Evolutionary conservation across 2,888 invertebrate genomes (phyloP).

Genomic region (Ashinkailepas kermadecensis): DNA sequence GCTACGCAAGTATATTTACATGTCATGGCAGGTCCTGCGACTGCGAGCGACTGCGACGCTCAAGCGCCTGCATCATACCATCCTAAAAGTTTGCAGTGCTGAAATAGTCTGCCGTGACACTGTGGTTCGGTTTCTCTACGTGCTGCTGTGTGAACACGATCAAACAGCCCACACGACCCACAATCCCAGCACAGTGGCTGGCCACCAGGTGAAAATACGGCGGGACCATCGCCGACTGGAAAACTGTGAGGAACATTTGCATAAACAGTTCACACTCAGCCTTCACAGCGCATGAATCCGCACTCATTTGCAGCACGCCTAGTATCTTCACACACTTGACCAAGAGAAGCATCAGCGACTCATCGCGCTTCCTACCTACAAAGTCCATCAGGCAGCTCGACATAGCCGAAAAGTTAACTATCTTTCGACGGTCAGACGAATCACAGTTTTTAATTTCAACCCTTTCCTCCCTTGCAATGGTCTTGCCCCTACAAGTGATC

Average conservation of each 20-base stretch:
- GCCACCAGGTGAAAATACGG: neutral
- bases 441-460: neutral
- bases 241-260: neutral
- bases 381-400: neutral
- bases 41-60: too few species aligned
- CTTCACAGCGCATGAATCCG: neutral
- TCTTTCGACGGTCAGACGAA: neutral
- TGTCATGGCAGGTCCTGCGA: too few species aligned
- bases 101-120: neutral
- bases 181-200: neutral
- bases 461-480: neutral
- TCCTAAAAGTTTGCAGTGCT: neutral
- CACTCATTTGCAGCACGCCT: neutral
- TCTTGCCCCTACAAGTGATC: neutral
- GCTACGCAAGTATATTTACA: too few species aligned
- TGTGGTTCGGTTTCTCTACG: neutral
- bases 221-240: neutral
- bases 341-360: neutral
- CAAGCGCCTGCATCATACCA: neutral
- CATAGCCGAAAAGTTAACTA: neutral
- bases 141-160: neutral
- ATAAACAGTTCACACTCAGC: neutral
- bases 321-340: neutral
- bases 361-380: neutral
- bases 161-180: neutral